Base-by-base conservation (phyloP, 2,888 invertebrate species). In the Taenaris catops region DNA sequence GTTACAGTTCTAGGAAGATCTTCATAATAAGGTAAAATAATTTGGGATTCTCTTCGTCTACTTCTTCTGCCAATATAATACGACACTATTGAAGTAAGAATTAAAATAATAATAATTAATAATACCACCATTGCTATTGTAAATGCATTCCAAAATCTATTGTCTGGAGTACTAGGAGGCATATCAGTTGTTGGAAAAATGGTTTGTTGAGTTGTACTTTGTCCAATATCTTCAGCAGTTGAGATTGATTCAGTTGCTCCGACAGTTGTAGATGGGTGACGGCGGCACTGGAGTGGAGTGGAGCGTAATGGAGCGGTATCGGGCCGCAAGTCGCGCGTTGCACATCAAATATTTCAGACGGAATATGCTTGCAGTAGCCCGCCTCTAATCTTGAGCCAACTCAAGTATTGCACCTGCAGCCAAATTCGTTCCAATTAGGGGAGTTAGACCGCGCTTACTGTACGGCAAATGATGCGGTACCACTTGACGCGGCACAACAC, bases 341-440 rank as follows among this genome's bases (percentile, higher is more conserved):
- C 76, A 74, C 73, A 70, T 72, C 74, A 69, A 79, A 81, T 83
- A 81, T 84, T 81, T 81, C 71, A 80, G 72, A 55, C 62, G 64
- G 52, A 76, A 74, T 80, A 78, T 72, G 74, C 66, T 75, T 55
- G 79, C 75, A 78, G 79, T 76, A 75, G 71, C 70, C 76, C 73
- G 76, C 75, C 71, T 63, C 76, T 80, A 80, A 81, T 81, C 84
- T 83, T 79, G 80, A 84, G 81, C 81, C 76, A 80, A 75, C 68
- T 83, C 69, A 66, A 83, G 84, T 78, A 68, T 74, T 78, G 81
- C 84, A 86, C 84, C 84, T 86, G 84, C 73, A 86, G 83, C 84
- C 86, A 83, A 86, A 83, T 80, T 83, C 67, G 74, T 78, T 83
- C 84, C 84, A 86, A 84, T 86, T 86, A 86, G 79, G 71, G 70